A percentile compares a stretch with the other conserved stretches of the same genome.
Evolutionary conservation across 1,140 invertebrate species (phyloP).

Genomic region (Heliothis virescens): DNA sequence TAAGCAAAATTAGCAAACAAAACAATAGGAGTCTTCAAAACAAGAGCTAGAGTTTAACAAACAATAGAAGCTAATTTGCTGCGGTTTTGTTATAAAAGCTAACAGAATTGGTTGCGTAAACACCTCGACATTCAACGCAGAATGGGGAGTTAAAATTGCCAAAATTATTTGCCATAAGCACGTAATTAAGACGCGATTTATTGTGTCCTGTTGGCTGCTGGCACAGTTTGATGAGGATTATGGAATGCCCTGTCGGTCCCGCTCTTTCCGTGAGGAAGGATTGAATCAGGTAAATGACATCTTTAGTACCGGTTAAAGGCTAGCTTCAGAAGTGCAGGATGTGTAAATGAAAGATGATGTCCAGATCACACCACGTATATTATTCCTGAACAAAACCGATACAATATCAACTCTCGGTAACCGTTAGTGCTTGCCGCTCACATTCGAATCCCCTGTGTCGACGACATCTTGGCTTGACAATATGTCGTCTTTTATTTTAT

Average conservation of each 20-base stretch:
- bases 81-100: conserved; percentile 45
- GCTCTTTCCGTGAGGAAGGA: no score
- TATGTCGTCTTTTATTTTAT: no score
- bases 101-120: conserved; percentile 41
- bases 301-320: no score
- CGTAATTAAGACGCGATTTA: conserved; percentile 36
- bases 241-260: background rate
- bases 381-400: no score
- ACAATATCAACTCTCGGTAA: no score
- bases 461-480: no score
- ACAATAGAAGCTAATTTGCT: conserved; percentile 43
- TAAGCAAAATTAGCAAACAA: conserved; percentile 16
- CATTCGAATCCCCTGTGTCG: no score
- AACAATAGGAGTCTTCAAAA: conserved; percentile 18
- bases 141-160: conserved; percentile 36
- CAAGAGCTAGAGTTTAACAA: conserved; percentile 35
- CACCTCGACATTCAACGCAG: conserved; percentile 31
- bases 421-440: no score
- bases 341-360: no score
- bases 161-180: conserved; percentile 39
- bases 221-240: background rate
- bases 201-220: conserved; percentile 1
- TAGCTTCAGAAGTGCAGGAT: no score
- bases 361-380: no score
- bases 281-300: no score